Conservation (phyloP, 2,113 vertebrate species). For the Bostrychus sinensis region DNA sequence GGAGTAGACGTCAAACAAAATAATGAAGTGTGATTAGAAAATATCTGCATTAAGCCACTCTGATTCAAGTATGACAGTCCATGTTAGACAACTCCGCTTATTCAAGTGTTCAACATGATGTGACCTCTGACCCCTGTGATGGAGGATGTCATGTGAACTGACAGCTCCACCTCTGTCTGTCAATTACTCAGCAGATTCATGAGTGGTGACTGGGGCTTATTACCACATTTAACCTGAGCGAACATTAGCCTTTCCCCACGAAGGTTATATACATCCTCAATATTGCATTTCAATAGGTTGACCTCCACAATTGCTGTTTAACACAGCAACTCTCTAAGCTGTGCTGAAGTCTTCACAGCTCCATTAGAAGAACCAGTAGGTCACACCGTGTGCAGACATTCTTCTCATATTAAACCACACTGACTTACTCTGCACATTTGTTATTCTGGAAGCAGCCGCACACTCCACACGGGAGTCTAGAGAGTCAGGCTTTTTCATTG, state of each 20-base stretch:
- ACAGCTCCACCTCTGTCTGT: constrained; percentile 47
- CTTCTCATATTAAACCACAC: constrained; percentile 60
- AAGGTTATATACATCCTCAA: constrained; percentile 76
- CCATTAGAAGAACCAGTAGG: constrained; percentile 65
- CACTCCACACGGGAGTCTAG: constrained; percentile 21
- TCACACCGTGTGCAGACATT: constrained; percentile 58
- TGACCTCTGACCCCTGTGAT: not conserved
- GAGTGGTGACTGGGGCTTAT: constrained; percentile 61
- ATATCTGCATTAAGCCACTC: too few relatives aligned
- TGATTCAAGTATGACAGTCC: not conserved
- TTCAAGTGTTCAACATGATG: not conserved
- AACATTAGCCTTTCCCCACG: constrained; percentile 58
- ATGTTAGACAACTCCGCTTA: too few relatives aligned
- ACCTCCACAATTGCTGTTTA: constrained; percentile 64
- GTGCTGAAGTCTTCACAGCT: constrained; percentile 52
- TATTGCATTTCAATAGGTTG: constrained; percentile 69
- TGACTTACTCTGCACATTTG: constrained; percentile 27
- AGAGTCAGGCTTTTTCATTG: constrained; percentile 27
- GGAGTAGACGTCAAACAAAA: too few relatives aligned
- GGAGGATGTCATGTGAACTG: constrained; percentile 10
- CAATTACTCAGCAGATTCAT: constrained; percentile 64
- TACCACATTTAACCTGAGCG: constrained; percentile 64
- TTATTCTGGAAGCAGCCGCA: constrained; percentile 44
- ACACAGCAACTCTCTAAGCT: constrained; percentile 51
- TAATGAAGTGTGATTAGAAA: too few relatives aligned